A percentile compares a stretch with the other conserved stretches of the same genome.
These are phyloP conservation scores for Celastrina argiolus DNA, from an alignment of 2,888 invertebrate genomes.

Conservation along the genomic window DNA sequence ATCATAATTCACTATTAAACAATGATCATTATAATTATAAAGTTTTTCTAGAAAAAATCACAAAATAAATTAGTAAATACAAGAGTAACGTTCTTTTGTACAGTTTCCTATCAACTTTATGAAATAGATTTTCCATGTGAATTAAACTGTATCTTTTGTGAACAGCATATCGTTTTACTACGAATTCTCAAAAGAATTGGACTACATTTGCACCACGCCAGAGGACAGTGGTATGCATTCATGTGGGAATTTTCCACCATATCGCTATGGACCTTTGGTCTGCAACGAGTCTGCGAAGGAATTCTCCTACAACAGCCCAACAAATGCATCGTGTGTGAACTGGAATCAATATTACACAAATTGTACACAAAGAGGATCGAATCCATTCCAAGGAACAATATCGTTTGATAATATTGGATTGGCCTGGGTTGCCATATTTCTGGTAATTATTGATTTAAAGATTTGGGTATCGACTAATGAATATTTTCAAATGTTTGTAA, in stretches of 20 bases:
- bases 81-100: not conserved
- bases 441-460: slow-evolving; percentile 84
- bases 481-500: no score
- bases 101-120: not conserved
- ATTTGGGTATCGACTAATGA: no score
- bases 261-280: slow-evolving; percentile 82
- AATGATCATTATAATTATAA: not conserved
- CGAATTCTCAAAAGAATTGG: slow-evolving; percentile 92
- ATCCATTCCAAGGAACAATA: slow-evolving; percentile 99
- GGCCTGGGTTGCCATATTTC: slow-evolving; percentile 99
- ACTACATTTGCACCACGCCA: slow-evolving; percentile 97
- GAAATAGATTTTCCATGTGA: not conserved
- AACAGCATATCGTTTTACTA: slow-evolving; percentile 88
- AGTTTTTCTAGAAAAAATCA: not conserved
- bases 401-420: slow-evolving; percentile 99
- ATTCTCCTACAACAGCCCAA: slow-evolving; percentile 79
- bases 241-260: slow-evolving; percentile 90
- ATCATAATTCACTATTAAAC: not conserved
- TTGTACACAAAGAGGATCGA: slow-evolving; percentile 94
- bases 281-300: slow-evolving; percentile 87
- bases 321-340: slow-evolving; percentile 92
- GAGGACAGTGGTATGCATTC: slow-evolving; percentile 97
- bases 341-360: slow-evolving; percentile 99
- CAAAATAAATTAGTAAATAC: not conserved
- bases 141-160: slow-evolving; percentile 26